These are phyloP conservation scores for Orthonyx spaldingii DNA, from an alignment of 2,113 vertebrate species.

Conservation along the genomic window DNA sequence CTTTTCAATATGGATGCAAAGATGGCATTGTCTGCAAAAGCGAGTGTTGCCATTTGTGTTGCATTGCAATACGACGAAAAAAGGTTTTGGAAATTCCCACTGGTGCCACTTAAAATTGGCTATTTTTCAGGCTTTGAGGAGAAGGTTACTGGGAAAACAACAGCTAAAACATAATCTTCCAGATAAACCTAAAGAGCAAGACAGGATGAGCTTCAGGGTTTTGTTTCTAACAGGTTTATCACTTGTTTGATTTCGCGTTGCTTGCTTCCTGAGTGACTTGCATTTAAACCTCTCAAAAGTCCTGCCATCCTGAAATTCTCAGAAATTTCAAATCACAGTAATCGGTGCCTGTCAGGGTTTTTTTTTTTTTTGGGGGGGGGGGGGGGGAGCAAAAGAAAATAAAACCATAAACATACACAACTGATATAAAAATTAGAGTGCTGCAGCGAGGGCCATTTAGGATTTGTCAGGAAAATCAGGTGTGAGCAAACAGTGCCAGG, in stretches of 20 bases:
- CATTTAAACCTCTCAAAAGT: neutral
- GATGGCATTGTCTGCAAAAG: neutral
- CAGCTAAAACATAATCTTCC: neutral
- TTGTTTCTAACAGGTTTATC: neutral
- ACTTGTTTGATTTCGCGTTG: neutral
- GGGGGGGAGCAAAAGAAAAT: rapidly evolving
- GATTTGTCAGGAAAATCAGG: neutral
- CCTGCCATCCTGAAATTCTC: neutral
- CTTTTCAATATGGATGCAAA: neutral
- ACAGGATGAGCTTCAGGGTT: neutral
- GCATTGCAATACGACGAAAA: neutral
- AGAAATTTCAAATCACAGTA: neutral
- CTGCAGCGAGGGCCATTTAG: neutral
- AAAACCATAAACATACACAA: neutral
- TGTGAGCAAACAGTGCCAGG: neutral
- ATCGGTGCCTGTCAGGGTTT: neutral
- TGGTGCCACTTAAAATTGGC: neutral
- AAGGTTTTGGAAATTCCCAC: neutral
- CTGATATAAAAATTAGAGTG: neutral
- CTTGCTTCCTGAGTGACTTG: rapidly evolving
- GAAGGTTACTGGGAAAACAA: neutral
- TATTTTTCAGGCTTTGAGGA: neutral
- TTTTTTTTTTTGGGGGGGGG: too few species aligned
- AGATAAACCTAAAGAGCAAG: neutral
- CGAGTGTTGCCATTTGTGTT: neutral